phyloP scores from a whole-genome alignment of 1,140 invertebrate genomes.

The Hycleus phaleratus region DNA sequence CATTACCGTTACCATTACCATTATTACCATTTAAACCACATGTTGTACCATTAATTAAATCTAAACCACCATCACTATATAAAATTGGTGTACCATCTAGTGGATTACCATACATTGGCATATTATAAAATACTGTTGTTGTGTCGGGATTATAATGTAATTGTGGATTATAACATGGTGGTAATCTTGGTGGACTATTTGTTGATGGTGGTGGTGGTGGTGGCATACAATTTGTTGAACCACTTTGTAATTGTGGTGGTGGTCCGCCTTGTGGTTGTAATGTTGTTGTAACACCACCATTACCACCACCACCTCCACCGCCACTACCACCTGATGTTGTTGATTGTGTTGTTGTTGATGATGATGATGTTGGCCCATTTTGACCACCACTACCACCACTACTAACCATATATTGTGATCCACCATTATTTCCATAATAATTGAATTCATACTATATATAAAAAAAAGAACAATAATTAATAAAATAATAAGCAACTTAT shows the following conservation, averaged over 20 bases:
- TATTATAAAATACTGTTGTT: conserved; percentile 30
- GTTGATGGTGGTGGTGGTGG: not conserved
- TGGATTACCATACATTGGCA: conserved; percentile 29
- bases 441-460: conserved; percentile 37
- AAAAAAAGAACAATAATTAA: conserved; percentile 8
- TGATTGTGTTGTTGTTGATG: not conserved
- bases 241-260: too few species aligned
- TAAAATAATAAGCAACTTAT: not conserved
- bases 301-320: too few species aligned
- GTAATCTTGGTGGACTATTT: not conserved
- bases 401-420: conserved; percentile 26
- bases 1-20: not conserved
- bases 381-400: conserved; percentile 9
- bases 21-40: not conserved
- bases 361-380: conserved; percentile 12
- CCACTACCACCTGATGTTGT: not conserved
- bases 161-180: conserved; percentile 26
- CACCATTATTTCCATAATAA: conserved; percentile 32
- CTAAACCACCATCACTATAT: conserved; percentile 3
- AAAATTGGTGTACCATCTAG: conserved; percentile 21
- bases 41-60: not conserved
- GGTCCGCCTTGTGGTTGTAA: too few species aligned
- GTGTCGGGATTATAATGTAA: conserved; percentile 18
- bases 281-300: too few species aligned
- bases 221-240: not conserved